Base-by-base conservation (phyloP, 1,140 invertebrate species). In the Brachionus paranguensis region DNA sequence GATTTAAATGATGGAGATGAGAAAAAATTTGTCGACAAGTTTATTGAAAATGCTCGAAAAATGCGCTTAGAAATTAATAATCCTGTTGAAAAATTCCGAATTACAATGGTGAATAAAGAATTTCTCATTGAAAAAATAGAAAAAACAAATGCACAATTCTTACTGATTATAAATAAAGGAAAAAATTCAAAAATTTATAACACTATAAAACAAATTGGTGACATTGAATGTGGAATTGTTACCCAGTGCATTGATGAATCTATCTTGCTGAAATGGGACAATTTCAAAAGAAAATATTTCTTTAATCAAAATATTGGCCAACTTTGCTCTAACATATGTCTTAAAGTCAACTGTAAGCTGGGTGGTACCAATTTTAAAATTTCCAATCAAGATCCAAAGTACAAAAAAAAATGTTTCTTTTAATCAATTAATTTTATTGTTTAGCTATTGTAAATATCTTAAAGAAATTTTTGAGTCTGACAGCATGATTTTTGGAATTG, bases 361-460 rank as follows among this genome's bases (percentile, higher is more conserved):
- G 72, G 72, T 12, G 72, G 72, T 14, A 76, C 72, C 1, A 76
- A 76, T 50, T 50, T 50, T 50, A 76, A 6, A 20, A 20, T 76
- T 14, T 76, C 72, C 11, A 8, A 6, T 3, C 8, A 76, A 27
- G 45, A 76, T 76, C 20, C 2, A 76, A 50, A 50, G 72, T 76
- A 76, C 45, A 47, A 72, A 72, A 41, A 72, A 72, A 72, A 41
- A 17, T 76, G 27, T 50, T 76, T 76, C 37, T 68, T 45, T 72
- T 72, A 0, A 33, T 43, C 5, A 20, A 24, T 47, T 24, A 50
- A 27, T 53, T 53, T 76, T 50, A 20, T 65, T 14, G 6, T 37
- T 4, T n/a, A 70, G 65, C 12, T 70, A 37, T 33, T 33, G 12
- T 12, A 50, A 76, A 50, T 76, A 76, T 50, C 11, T 76, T 3